A percentile compares a stretch with the other conserved stretches of the same genome.
Conservation (phyloP, 2,888 invertebrate species). For the Argyresthia goedartella region DNA sequence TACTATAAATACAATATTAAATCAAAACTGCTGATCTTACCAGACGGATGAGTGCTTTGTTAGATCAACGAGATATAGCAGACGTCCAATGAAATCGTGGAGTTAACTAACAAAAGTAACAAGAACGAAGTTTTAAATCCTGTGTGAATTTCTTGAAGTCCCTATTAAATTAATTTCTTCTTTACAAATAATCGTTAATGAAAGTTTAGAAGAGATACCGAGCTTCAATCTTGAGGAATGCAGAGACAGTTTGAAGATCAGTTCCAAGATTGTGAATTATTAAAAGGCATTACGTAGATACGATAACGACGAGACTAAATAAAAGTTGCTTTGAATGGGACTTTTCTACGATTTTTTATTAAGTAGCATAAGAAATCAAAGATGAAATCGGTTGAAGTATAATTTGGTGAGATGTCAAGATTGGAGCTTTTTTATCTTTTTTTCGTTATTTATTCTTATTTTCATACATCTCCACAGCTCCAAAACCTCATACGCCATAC, state of each 20-base stretch:
- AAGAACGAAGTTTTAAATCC: too few species aligned
- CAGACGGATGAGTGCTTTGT: not conserved
- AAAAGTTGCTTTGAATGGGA: constrained; percentile 3
- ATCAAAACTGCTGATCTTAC: too few species aligned
- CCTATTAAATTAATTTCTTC: too few species aligned
- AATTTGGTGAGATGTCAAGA: constrained; percentile 4
- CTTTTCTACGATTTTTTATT: not conserved
- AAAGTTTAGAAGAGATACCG: not conserved
- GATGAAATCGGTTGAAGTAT: not conserved
- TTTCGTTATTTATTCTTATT: too few species aligned
- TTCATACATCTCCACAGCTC: constrained; percentile 2
- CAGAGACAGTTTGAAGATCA: not conserved
- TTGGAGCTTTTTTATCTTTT: too few species aligned
- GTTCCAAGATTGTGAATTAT: not conserved
- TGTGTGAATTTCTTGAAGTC: too few species aligned
- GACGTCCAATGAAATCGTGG: not conserved
- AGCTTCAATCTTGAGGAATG: not conserved
- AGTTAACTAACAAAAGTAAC: not conserved
- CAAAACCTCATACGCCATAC: constrained; percentile 5
- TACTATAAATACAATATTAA: too few species aligned
- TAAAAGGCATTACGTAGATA: constrained; percentile 1
- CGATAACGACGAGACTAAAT: not conserved
- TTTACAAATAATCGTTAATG: not conserved
- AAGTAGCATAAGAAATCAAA: not conserved
- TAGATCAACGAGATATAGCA: not conserved